These are phyloP conservation scores for Volucella inflata DNA, from an alignment of 2,888 invertebrate genomes.

Conservation along the genomic window DNA sequence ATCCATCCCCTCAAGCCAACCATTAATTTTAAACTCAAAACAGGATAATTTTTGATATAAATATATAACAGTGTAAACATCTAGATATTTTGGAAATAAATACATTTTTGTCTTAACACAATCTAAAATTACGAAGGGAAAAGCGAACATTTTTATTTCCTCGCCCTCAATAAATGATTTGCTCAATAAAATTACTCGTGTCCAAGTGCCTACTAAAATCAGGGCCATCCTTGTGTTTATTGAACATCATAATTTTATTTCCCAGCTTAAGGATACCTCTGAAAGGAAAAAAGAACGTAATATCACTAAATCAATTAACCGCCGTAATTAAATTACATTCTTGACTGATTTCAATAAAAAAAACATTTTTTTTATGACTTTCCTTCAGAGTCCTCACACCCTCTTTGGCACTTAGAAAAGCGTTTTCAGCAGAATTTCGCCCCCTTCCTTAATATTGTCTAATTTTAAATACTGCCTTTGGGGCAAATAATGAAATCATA, in stretches of 20 bases:
- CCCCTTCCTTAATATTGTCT: constrained; percentile 8
- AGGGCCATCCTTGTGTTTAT: not conserved
- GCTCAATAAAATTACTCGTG: too few species aligned
- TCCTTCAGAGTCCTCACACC: not conserved
- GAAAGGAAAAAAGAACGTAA: not conserved
- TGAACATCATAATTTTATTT: constrained; percentile 31
- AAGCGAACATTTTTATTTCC: too few species aligned
- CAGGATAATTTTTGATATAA: too few species aligned
- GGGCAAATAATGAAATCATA: constrained; percentile 38
- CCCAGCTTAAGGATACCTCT: constrained; percentile 1
- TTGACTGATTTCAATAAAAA: constrained; percentile 35
- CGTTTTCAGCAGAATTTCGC: constrained; percentile 37
- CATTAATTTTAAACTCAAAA: too few species aligned
- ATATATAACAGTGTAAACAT: too few species aligned
- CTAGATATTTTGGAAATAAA: too few species aligned
- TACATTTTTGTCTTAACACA: too few species aligned
- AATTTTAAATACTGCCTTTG: constrained; percentile 41
- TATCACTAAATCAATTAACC: constrained; percentile 45
- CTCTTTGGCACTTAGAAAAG: not conserved
- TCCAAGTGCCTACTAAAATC: too few species aligned
- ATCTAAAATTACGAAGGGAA: too few species aligned
- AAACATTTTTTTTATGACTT: constrained; percentile 8
- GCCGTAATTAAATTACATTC: constrained; percentile 46
- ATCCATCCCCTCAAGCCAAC: too few species aligned
- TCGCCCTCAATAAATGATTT: too few species aligned